Evolutionary conservation across 2,888 invertebrate genomes (phyloP).

Genomic region (Cremastobaeus sp.): DNA sequence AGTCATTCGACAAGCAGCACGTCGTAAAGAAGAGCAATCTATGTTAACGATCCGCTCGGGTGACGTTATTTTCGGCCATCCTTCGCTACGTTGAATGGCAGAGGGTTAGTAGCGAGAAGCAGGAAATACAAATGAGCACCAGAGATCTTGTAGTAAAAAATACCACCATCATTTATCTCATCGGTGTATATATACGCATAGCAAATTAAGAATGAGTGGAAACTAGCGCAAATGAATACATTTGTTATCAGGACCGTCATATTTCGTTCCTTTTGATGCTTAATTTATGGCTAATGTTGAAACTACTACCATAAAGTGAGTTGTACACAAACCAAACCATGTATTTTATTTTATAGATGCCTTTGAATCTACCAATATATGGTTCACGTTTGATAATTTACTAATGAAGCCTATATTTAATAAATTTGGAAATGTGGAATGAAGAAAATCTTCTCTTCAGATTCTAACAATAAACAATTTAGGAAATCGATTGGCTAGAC

Average conservation of each 20-base stretch:
- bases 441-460: no score
- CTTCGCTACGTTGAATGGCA: conserved; percentile 61
- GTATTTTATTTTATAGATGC: no score
- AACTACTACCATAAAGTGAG: conserved; percentile 9
- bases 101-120: conserved; percentile 61
- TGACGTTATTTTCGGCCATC: conserved; percentile 71
- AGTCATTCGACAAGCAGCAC: conserved; percentile 74
- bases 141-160: conserved; percentile 60
- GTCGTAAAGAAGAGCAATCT: conserved; percentile 73
- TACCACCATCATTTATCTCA: conserved; percentile 57
- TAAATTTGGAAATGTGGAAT: no score
- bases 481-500: no score
- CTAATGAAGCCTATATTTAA: no score
- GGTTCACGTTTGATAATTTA: no score
- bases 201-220: conserved; percentile 36
- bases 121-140: conserved; percentile 62
- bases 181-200: conserved; percentile 42
- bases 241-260: conserved; percentile 25
- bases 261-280: conserved; percentile 17
- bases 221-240: conserved; percentile 46
- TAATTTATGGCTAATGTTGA: conserved; percentile 9
- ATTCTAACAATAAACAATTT: no score
- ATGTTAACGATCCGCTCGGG: conserved; percentile 69
- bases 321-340: neutral
- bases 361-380: no score